Evolutionary conservation across 23 tunicate genomes (phyloP).

Genomic region (Diplosoma virens): DNA sequence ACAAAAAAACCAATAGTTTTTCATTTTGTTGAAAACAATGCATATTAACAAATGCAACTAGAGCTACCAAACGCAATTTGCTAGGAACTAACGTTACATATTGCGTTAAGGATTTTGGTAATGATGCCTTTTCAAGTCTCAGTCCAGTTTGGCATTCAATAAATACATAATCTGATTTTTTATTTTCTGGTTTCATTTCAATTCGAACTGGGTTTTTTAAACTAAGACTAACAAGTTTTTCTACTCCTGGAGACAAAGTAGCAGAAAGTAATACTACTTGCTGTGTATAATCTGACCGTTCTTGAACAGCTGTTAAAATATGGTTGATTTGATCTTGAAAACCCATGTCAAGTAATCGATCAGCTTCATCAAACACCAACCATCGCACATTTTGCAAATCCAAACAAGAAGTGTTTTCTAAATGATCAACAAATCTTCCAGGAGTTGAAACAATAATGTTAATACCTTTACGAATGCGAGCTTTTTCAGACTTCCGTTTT

Average conservation of each 20-base stretch:
- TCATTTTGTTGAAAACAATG: slow-evolving; percentile 12
- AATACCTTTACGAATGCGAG: slow-evolving; percentile 81
- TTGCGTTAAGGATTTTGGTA: slow-evolving; percentile 64
- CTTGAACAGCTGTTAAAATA: slow-evolving; percentile 47
- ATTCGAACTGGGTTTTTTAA: slow-evolving; percentile 59
- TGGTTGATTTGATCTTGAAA: slow-evolving; percentile 65
- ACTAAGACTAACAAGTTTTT: slow-evolving; percentile 66
- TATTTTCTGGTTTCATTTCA: slow-evolving; percentile 18
- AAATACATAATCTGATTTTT: slow-evolving; percentile 11
- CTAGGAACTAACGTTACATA: slow-evolving; percentile 75
- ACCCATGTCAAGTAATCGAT: slow-evolving; percentile 95
- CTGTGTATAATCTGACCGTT: slow-evolving; percentile 22
- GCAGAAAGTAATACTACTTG: slow-evolving; percentile 88
- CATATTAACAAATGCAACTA: slow-evolving; percentile 53
- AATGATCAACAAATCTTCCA: slow-evolving; percentile 87
- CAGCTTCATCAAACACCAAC: slow-evolving; percentile 97
- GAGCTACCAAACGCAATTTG: slow-evolving; percentile 68
- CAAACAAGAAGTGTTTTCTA: slow-evolving; percentile 76
- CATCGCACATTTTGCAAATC: slow-evolving; percentile 45
- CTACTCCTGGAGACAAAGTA: slow-evolving; percentile 86
- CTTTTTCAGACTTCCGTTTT: slow-evolving; percentile 88
- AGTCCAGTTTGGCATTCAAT: slow-evolving; percentile 46
- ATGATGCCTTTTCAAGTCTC: slow-evolving; percentile 48
- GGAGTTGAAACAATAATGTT: slow-evolving; percentile 94
- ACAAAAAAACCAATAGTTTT: slow-evolving; percentile 77